Conservation (phyloP, 2,113 vertebrate genomes). For the Coptodon rendalli region DNA sequence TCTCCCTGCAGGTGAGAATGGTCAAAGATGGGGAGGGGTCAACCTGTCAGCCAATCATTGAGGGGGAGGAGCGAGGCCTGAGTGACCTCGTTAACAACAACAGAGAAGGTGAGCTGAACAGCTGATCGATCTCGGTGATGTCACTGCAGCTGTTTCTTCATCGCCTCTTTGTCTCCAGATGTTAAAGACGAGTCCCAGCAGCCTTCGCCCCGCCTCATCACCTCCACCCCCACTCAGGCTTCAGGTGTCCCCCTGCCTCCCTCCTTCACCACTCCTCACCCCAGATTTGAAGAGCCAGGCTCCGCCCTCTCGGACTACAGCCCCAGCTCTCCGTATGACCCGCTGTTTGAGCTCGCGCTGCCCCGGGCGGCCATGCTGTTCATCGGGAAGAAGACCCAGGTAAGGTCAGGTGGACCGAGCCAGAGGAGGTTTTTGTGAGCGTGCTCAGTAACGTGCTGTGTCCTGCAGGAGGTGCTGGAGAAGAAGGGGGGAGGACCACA, state of each 20-base stretch:
- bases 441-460: background rate
- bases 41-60: slow-evolving; percentile 13
- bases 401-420: slow-evolving; percentile 10
- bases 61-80: background rate
- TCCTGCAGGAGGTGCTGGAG: slow-evolving; percentile 63
- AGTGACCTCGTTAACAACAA: slow-evolving; percentile 1
- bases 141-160: background rate
- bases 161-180: slow-evolving; percentile 60
- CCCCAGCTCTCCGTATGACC: slow-evolving; percentile 74
- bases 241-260: background rate
- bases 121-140: background rate
- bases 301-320: slow-evolving; percentile 52
- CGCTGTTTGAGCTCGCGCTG: slow-evolving; percentile 87
- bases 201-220: slow-evolving; percentile 59
- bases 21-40: background rate
- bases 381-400: slow-evolving; percentile 79
- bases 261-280: slow-evolving; percentile 78
- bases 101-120: slow-evolving; percentile 15
- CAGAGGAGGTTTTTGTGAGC: background rate
- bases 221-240: slow-evolving; percentile 62
- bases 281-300: background rate
- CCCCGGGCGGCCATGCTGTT: slow-evolving; percentile 86
- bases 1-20: background rate
- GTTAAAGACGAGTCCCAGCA: slow-evolving; percentile 78
- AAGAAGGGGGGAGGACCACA: background rate